Conservation (phyloP, 2,797 vertebrate genomes). For the Sebastes flavidus region DNA sequence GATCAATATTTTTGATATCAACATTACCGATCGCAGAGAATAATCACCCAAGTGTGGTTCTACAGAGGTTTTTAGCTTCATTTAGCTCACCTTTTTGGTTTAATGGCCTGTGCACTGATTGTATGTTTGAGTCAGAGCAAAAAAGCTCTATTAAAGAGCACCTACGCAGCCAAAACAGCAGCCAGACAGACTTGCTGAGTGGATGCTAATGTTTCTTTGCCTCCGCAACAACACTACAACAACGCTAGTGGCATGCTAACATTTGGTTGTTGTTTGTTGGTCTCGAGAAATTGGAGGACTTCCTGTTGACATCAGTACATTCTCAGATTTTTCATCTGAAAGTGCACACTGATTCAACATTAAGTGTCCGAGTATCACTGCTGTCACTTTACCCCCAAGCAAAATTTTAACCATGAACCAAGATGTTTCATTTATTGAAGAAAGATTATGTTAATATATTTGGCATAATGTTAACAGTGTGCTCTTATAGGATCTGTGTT, state of each 20-base stretch:
- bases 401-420: not conserved
- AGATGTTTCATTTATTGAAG: slow-evolving; percentile 1
- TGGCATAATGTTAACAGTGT: not conserved
- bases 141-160: not conserved
- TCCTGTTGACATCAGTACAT: not conserved
- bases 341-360: not conserved
- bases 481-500: not conserved
- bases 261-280: not conserved
- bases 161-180: not conserved
- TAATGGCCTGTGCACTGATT: not conserved
- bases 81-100: not conserved
- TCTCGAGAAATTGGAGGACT: not conserved
- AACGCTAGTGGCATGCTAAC: not conserved
- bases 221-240: not conserved
- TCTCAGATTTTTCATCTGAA: not conserved
- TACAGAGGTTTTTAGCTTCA: not conserved
- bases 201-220: not conserved
- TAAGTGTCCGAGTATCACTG: not conserved
- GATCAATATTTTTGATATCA: not conserved
- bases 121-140: not conserved
- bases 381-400: not conserved
- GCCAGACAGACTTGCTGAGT: not conserved
- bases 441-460: not conserved
- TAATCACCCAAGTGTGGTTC: not conserved
- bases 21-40: not conserved